phyloP scores from a whole-genome alignment of 2,797 vertebrate species.

The Alcedo atthis region DNA sequence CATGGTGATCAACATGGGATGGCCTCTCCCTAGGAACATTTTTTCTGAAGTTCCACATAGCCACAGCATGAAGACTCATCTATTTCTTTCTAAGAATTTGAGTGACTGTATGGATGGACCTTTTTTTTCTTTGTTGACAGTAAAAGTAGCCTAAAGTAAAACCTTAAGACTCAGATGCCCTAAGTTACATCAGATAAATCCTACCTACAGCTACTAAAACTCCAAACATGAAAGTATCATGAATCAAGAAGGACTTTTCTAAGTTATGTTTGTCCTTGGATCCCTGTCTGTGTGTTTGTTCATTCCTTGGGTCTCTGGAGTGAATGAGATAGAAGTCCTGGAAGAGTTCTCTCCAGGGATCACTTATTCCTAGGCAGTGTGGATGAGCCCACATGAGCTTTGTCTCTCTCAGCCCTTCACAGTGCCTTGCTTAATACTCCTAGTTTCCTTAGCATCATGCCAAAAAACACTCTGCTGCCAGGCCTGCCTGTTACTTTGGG shows the following conservation, averaged over 20 bases:
- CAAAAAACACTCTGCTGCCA: not conserved
- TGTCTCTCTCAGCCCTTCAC: not conserved
- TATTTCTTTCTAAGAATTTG: not conserved
- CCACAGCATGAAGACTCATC: not conserved
- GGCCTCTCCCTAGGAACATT: not conserved
- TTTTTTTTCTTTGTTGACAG: not conserved
- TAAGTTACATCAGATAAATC: not conserved
- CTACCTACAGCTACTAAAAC: not conserved
- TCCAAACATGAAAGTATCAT: not conserved
- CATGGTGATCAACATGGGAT: not conserved
- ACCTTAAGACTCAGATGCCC: not conserved
- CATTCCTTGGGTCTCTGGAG: not conserved
- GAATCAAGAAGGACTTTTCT: not conserved
- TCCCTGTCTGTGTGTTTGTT: not conserved
- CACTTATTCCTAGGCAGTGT: not conserved
- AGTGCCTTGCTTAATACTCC: not conserved
- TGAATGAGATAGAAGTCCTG: not conserved
- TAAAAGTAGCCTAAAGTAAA: not conserved
- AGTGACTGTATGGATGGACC: not conserved
- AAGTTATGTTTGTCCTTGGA: not conserved
- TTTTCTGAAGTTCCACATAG: not conserved
- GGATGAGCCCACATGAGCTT: not conserved
- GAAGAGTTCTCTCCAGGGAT: not conserved
- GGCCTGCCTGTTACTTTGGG: not conserved
- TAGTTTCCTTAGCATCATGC: not conserved